Evolutionary conservation across 2,888 invertebrate genomes (phyloP).

Genomic region (Euplexia lucipara): DNA sequence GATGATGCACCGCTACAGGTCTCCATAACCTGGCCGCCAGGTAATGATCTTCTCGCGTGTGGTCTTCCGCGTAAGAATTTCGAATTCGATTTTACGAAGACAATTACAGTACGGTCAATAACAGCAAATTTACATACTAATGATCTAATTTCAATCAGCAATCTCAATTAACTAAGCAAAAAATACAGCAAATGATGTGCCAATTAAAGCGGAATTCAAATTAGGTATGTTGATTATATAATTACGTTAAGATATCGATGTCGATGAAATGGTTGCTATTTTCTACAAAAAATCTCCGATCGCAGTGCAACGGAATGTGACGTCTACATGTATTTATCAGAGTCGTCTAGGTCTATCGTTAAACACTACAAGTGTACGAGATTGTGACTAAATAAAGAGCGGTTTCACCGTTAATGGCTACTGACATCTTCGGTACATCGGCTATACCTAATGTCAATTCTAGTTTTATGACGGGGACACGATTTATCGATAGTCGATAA

Average conservation of each 20-base stretch:
- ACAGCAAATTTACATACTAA: slow-evolving; percentile 73
- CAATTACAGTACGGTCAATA: slow-evolving; percentile 72
- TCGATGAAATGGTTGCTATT: slow-evolving; percentile 73
- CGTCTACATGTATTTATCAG: slow-evolving; percentile 71
- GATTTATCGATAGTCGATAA: slow-evolving; percentile 72
- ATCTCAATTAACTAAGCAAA: slow-evolving; percentile 72
- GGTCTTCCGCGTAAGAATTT: slow-evolving; percentile 78
- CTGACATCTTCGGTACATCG: slow-evolving; percentile 81
- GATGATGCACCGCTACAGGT: slow-evolving; percentile 67
- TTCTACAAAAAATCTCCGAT: slow-evolving; percentile 66
- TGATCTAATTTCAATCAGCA: slow-evolving; percentile 75
- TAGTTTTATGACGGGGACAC: slow-evolving; percentile 71
- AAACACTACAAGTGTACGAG: slow-evolving; percentile 75
- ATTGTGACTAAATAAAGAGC: slow-evolving; percentile 83
- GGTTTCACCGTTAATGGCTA: slow-evolving; percentile 83
- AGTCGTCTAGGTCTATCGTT: slow-evolving; percentile 71
- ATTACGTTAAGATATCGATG: slow-evolving; percentile 72
- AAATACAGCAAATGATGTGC: slow-evolving; percentile 72
- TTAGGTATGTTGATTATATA: slow-evolving; percentile 75
- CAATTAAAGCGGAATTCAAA: slow-evolving; percentile 77
- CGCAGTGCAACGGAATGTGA: slow-evolving; percentile 67
- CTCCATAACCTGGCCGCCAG: slow-evolving; percentile 69
- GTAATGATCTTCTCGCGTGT: slow-evolving; percentile 82
- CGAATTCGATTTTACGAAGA: slow-evolving; percentile 72
- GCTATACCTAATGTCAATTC: slow-evolving; percentile 75